Conservation (phyloP, 2,113 vertebrate genomes). For the Syrrhaptes paradoxus region DNA sequence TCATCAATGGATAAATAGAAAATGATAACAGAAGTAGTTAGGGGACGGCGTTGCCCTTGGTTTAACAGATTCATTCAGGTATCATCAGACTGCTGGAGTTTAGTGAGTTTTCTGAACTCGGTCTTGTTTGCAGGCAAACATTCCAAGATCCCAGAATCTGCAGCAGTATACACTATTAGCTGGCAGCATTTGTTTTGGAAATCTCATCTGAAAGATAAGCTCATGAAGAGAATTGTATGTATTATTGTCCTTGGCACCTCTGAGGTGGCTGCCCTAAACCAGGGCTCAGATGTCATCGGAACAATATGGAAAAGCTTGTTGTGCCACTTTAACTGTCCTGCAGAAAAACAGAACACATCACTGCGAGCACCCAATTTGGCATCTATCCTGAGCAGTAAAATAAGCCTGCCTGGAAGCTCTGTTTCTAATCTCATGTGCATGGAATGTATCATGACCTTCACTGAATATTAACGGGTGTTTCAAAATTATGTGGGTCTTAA, state of each 20-base stretch:
- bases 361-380: neutral
- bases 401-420: slow-evolving; percentile 7
- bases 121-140: neutral
- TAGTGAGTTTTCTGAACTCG: neutral
- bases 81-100: neutral
- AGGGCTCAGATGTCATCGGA: neutral
- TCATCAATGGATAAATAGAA: neutral
- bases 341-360: neutral
- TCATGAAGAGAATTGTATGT: neutral
- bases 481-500: slow-evolving; percentile 30
- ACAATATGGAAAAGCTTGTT: neutral
- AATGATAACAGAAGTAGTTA: neutral
- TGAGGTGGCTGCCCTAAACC: neutral
- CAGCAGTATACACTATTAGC: neutral
- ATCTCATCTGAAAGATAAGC: neutral
- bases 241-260: neutral
- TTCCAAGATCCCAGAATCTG: neutral
- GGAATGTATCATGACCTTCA: slow-evolving; percentile 33
- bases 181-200: neutral
- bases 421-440: slow-evolving; percentile 23
- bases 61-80: neutral
- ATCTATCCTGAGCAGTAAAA: neutral
- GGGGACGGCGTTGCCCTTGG: neutral
- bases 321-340: neutral
- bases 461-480: slow-evolving; percentile 29